These are phyloP conservation scores for Formicarius rufipectus DNA, from an alignment of 2,113 vertebrate species.

Conservation along the genomic window DNA sequence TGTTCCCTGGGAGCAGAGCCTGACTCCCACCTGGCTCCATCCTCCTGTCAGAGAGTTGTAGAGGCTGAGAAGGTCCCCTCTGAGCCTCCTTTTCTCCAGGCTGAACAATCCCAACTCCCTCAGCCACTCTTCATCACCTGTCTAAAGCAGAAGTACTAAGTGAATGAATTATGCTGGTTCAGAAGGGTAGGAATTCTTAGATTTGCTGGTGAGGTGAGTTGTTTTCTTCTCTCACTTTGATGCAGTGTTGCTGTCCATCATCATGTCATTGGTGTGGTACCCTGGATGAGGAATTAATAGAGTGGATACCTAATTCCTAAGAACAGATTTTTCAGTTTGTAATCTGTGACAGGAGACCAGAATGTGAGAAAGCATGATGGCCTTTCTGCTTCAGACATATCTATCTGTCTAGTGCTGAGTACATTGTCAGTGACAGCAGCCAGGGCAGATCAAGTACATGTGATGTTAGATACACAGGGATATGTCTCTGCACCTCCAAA, in stretches of 20 bases:
- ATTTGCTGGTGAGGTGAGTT: accelerated
- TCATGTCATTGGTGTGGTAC: not conserved
- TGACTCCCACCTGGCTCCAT: accelerated
- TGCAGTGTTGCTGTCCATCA: not conserved
- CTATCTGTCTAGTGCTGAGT: not conserved
- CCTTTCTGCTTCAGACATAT: not conserved
- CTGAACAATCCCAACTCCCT: not conserved
- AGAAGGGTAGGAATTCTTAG: not conserved
- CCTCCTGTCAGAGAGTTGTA: not conserved
- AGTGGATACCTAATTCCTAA: not conserved
- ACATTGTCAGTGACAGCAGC: not conserved
- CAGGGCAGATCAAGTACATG: not conserved
- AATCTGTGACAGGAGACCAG: constrained; percentile 17
- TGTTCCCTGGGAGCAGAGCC: not conserved
- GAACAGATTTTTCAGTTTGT: constrained; percentile 1
- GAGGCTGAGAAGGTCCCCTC: not conserved
- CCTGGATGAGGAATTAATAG: not conserved
- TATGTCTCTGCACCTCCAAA: not conserved
- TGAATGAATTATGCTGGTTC: not conserved
- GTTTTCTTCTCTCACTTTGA: not conserved
- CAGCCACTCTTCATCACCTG: not conserved
- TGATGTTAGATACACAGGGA: not conserved
- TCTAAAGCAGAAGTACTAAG: not conserved
- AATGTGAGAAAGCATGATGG: not conserved
- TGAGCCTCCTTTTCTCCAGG: not conserved